Evolutionary conservation across 2,888 invertebrate genomes (phyloP).

Genomic region (Ormyrus nitidulus): DNA sequence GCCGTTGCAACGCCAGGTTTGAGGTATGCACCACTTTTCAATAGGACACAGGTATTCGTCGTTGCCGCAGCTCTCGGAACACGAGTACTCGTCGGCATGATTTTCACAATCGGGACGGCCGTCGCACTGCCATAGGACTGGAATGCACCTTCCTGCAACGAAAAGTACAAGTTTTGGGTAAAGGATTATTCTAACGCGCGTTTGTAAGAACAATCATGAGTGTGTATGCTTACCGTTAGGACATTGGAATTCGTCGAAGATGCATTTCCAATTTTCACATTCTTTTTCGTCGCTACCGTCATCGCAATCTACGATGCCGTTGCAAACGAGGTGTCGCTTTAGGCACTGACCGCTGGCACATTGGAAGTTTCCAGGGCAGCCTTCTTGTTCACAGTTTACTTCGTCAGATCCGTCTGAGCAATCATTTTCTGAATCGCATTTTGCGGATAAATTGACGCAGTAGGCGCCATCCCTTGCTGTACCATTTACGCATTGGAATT

Average conservation of each 20-base stretch:
- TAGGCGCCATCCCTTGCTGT: constrained; percentile 79
- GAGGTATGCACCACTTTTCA: constrained; percentile 79
- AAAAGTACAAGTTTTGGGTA: constrained; percentile 13
- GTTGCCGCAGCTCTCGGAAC: constrained; percentile 76
- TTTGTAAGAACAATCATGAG: neutral
- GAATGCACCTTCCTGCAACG: constrained; percentile 77
- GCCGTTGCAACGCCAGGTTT: constrained; percentile 80
- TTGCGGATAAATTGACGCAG: constrained; percentile 76
- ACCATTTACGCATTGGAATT: constrained; percentile 80
- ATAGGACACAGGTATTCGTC: constrained; percentile 79
- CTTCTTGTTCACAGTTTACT: constrained; percentile 77
- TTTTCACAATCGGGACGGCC: constrained; percentile 78
- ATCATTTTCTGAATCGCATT: constrained; percentile 79
- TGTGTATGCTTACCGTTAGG: constrained; percentile 64
- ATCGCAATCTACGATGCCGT: constrained; percentile 80
- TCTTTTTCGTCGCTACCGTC: constrained; percentile 80
- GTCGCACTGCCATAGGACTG: constrained; percentile 79
- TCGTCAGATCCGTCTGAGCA: constrained; percentile 82
- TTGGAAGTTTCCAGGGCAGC: constrained; percentile 80
- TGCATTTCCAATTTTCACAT: constrained; percentile 78
- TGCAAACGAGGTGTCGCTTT: constrained; percentile 79
- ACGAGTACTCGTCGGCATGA: constrained; percentile 78
- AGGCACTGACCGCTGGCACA: constrained; percentile 80
- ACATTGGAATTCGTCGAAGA: constrained; percentile 79
- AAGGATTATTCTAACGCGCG: constrained; percentile 10